Evolutionary conservation across 1,140 invertebrate genomes (phyloP).

Genomic region (Probaryconus sp.): DNA sequence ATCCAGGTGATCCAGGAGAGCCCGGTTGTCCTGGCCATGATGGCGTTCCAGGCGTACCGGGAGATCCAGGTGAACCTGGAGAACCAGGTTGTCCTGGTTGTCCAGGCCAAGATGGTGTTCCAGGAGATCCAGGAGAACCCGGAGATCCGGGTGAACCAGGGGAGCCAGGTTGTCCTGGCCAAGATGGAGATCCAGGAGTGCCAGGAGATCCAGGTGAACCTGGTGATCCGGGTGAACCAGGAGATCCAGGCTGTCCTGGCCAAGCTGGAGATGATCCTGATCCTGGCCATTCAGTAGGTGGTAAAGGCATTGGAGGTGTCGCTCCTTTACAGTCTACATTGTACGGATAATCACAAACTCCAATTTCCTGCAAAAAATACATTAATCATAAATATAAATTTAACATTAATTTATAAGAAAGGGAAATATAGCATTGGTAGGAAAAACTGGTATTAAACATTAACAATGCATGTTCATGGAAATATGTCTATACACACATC

Average conservation of each 20-base stretch:
- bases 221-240: not conserved
- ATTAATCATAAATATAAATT: too few relatives aligned
- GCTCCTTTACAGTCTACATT: slow-evolving; percentile 77
- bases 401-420: too few relatives aligned
- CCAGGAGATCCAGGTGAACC: slow-evolving; percentile 2
- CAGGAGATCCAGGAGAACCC: slow-evolving; percentile 1
- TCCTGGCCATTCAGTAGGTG: slow-evolving; percentile 3
- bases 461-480: too few relatives aligned
- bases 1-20: slow-evolving; percentile 3
- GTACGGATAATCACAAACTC: slow-evolving; percentile 80
- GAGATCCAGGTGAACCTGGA: not conserved
- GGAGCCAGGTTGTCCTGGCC: not conserved
- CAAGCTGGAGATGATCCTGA: too few relatives aligned
- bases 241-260: not conserved
- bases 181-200: too few relatives aligned
- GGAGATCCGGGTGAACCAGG: not conserved
- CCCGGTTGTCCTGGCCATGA: not conserved
- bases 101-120: too few relatives aligned
- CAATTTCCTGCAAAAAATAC: slow-evolving; percentile 76
- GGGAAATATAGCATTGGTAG: too few relatives aligned
- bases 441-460: too few relatives aligned
- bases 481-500: too few relatives aligned
- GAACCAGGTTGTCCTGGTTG: slow-evolving; percentile 1
- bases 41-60: not conserved
- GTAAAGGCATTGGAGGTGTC: slow-evolving; percentile 59